Percentiles rank a stretch among this genome's conserved stretches.
Conservation (phyloP, 2,113 vertebrate species). For the Barbus barbus region DNA sequence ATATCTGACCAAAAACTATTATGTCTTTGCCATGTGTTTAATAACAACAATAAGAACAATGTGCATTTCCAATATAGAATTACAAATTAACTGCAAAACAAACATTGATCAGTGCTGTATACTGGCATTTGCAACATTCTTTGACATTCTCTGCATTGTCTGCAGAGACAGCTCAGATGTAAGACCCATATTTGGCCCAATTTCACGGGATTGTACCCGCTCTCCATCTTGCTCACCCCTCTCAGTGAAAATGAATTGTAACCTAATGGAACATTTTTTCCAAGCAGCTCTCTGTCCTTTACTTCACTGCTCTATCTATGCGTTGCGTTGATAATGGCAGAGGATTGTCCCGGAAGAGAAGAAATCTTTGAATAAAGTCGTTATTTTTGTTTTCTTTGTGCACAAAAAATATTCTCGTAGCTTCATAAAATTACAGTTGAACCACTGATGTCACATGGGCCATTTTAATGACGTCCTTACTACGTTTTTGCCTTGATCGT, state of each 20-base stretch:
- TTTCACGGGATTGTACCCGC: background rate
- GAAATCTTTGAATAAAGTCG: too few relatives aligned
- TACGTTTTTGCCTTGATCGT: too few relatives aligned
- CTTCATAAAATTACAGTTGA: too few relatives aligned
- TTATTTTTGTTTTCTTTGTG: too few relatives aligned
- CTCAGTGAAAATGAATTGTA: background rate
- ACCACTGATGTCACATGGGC: too few relatives aligned
- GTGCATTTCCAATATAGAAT: background rate
- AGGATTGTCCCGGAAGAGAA: too few relatives aligned
- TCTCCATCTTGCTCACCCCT: background rate
- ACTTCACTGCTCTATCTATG: background rate
- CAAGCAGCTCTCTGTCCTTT: background rate
- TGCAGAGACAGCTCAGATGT: background rate
- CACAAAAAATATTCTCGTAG: too few relatives aligned
- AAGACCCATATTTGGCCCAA: background rate
- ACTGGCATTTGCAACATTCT: background rate
- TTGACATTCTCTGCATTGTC: background rate
- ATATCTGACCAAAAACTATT: background rate
- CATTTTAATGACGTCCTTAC: too few relatives aligned
- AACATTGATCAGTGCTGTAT: background rate
- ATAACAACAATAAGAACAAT: too few relatives aligned
- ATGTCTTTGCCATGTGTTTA: background rate
- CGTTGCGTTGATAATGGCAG: too few relatives aligned
- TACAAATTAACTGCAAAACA: background rate
- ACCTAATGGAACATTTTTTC: background rate